These are phyloP conservation scores for Pachypeltis micranthus DNA, from an alignment of 1,140 invertebrate species.

Conservation along the genomic window DNA sequence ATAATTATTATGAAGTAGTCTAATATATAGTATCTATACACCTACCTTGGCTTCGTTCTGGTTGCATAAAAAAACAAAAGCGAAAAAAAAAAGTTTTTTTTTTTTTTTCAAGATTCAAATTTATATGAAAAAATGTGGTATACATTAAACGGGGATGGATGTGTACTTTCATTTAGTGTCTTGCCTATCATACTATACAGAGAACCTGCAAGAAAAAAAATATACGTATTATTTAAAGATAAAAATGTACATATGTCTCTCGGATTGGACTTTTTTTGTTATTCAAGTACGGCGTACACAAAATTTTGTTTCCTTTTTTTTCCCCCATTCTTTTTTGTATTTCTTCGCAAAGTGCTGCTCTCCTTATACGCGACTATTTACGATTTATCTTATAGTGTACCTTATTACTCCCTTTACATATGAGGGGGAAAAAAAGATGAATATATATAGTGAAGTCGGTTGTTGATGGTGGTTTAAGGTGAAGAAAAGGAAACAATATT, in stretches of 20 bases:
- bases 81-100: neutral
- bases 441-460: slow-evolving; percentile 8
- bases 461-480: no score
- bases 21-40: neutral
- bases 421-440: no score
- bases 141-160: no score
- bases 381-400: neutral
- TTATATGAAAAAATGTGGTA: neutral
- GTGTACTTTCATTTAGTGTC: no score
- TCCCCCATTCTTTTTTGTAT: slow-evolving; percentile 9
- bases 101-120: neutral
- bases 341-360: slow-evolving; percentile 3
- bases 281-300: neutral
- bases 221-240: neutral
- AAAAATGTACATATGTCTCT: slow-evolving; percentile 1
- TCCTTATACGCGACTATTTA: slow-evolving; percentile 6
- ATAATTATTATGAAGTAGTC: slow-evolving; percentile 5
- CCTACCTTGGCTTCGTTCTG: neutral
- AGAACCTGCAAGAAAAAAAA: no score
- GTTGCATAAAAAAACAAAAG: no score
- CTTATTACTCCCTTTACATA: neutral
- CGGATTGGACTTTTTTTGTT: slow-evolving; percentile 4
- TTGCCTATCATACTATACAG: no score
- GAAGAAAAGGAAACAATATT: no score
- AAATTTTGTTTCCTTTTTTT: no score